These are phyloP conservation scores for Cephalophus harveyi DNA, from an alignment of 2,113 vertebrate genomes.

Conservation along the genomic window DNA sequence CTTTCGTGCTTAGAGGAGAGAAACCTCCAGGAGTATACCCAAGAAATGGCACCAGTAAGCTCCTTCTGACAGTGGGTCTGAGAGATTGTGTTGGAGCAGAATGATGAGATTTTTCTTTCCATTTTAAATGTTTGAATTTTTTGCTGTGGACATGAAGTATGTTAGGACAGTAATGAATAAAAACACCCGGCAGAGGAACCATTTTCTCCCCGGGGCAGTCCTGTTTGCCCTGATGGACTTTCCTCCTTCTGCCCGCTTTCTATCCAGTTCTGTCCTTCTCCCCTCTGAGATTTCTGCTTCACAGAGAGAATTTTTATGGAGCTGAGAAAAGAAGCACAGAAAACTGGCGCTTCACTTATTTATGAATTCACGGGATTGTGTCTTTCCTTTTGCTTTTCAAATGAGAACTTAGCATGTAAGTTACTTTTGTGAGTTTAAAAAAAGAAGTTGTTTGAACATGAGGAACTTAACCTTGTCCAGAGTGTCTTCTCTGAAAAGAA, in stretches of 20 bases:
- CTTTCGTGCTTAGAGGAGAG: not conserved
- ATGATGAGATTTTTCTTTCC: not conserved
- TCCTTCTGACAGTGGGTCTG: not conserved
- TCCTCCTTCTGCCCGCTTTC: not conserved
- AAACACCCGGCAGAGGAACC: not conserved
- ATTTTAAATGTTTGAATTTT: not conserved
- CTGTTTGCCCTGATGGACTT: not conserved
- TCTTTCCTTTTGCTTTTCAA: slow-evolving; percentile 4
- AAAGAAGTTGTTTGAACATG: not conserved
- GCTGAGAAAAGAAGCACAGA: not conserved
- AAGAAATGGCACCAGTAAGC: not conserved
- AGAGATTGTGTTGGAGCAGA: not conserved
- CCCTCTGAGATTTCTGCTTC: not conserved
- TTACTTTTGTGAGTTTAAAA: not conserved
- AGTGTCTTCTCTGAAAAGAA: slow-evolving; percentile 6
- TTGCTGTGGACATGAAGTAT: not conserved
- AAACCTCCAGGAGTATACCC: not conserved
- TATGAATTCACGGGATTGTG: not conserved
- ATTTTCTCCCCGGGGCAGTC: not conserved
- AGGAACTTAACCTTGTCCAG: not conserved
- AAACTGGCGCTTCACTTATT: not conserved
- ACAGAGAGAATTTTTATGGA: not conserved
- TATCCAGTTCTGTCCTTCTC: not conserved
- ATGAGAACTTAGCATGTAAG: not conserved
- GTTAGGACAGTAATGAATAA: not conserved